Conservation (phyloP, 2,888 invertebrate genomes). For the Ganaspis brasiliensis region DNA sequence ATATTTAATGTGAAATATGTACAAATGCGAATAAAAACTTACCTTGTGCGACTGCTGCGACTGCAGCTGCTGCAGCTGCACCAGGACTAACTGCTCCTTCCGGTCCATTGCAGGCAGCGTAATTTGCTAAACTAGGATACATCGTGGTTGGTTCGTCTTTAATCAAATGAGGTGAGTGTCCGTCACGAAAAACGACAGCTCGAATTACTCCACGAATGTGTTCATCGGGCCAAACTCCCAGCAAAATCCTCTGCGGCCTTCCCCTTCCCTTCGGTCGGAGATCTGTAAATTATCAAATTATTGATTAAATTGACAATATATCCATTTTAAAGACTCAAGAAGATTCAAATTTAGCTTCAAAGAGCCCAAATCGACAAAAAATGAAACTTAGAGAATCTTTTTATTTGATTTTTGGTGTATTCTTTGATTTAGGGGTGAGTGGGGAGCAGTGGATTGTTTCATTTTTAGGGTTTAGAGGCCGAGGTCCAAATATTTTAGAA, state of each 20-base stretch:
- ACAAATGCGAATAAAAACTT: conserved; percentile 54
- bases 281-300: conserved; percentile 82
- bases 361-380: too few relatives aligned
- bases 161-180: conserved; percentile 83
- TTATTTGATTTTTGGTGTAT: too few relatives aligned
- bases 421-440: too few relatives aligned
- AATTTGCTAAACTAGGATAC: conserved; percentile 78
- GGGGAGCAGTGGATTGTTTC: too few relatives aligned
- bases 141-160: conserved; percentile 78
- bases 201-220: conserved; percentile 96
- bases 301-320: too few relatives aligned
- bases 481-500: too few relatives aligned
- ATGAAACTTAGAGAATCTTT: too few relatives aligned
- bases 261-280: conserved; percentile 95
- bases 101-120: conserved; percentile 82
- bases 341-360: too few relatives aligned
- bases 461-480: too few relatives aligned
- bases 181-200: conserved; percentile 95
- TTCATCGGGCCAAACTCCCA: conserved; percentile 97
- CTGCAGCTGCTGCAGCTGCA: conserved; percentile 91
- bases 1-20: conserved; percentile 37
- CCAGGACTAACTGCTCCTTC: conserved; percentile 85
- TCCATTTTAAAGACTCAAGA: too few relatives aligned
- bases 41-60: conserved; percentile 92
- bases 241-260: conserved; percentile 93